Evolutionary conservation across 2,113 vertebrate species (phyloP), one percentile per base, ranked within the genome.

Genomic region (Festucalex cinctus): DNA sequence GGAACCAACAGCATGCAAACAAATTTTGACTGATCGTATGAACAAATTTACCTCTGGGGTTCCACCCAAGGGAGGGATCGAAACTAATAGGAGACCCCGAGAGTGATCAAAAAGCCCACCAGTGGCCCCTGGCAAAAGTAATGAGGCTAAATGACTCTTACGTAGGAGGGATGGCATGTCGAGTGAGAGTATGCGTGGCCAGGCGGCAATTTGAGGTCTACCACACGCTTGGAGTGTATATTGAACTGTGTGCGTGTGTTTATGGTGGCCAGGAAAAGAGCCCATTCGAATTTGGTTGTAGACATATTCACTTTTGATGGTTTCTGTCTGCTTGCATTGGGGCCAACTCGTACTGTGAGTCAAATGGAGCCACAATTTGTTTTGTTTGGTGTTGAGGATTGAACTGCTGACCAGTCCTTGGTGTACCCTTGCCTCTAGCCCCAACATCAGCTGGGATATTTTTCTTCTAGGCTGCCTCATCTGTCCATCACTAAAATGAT

Each of bases 121-220:
- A 58, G 62, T 44, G 70, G 64, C 60, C 66, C 63, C 66, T 70
- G 75, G 69, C 68, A 70, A 62, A 44, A 72, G 65, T 22, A 56
- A 63, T 14, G 41, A 5, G 71, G 73, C 28, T 48, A 75, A 71
- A 64, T 72, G 71, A 60, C 53, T 51, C 73, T 60, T 48, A 58
- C 76, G 64, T 5, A 61, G 51, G 76, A 59, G 26, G 35, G 61
- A 74, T 71, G 79, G 70, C 70, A 65, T 68, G 77, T 76, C 63
- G 69, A 63, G 69, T 60, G 68, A 46, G 43, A 17, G 16, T 17
- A 16, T 46, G 14, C 43, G 16, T 46, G 43, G 43, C 43, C 43
- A 77, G 68, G 63, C 66, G 74, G 71, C 64, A 70, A 69, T 82
- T 65, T 82, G 83, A 82, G 88, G 83, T 85, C 76, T 70, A 85